Percentiles rank a stretch among this genome's conserved stretches.
These are phyloP conservation scores for Drosophila truncata DNA, from an alignment of 1,140 invertebrate genomes.

Conservation along the genomic window DNA sequence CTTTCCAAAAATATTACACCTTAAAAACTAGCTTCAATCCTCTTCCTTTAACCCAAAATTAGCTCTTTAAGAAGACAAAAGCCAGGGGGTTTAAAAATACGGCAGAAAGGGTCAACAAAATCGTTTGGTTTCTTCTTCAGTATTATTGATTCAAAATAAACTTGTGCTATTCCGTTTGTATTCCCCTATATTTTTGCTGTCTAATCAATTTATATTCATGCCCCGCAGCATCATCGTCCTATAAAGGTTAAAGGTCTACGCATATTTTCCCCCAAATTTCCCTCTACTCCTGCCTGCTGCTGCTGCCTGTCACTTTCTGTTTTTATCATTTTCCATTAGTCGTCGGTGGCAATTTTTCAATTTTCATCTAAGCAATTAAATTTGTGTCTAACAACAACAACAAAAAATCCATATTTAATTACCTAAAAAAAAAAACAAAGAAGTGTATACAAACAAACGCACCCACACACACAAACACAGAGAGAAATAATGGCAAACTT, in stretches of 20 bases:
- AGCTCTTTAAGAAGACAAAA: no score
- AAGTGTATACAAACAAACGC: neutral
- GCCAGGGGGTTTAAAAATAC: no score
- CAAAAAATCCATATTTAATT: constrained; percentile 68
- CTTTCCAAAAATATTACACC: no score
- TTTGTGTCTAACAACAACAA: constrained; percentile 35
- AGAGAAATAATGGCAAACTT: constrained; percentile 62
- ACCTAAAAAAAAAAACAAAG: constrained; percentile 32
- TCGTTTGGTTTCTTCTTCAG: no score
- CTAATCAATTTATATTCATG: constrained; percentile 11
- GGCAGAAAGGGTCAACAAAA: no score
- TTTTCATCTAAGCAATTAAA: constrained; percentile 52
- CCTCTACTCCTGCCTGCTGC: neutral
- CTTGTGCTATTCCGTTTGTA: no score
- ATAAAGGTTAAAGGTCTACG: constrained; percentile 24
- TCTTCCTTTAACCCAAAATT: no score
- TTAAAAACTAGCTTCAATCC: no score
- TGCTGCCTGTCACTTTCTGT: neutral
- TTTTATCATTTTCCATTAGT: constrained; percentile 34
- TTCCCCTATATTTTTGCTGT: neutral
- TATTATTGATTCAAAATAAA: no score
- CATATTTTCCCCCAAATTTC: constrained; percentile 4
- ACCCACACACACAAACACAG: constrained; percentile 31
- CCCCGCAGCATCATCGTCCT: neutral
- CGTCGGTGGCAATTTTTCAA: constrained; percentile 35